Base-by-base conservation (phyloP, 2,797 vertebrate species). In the Notolepis coatsorum region DNA sequence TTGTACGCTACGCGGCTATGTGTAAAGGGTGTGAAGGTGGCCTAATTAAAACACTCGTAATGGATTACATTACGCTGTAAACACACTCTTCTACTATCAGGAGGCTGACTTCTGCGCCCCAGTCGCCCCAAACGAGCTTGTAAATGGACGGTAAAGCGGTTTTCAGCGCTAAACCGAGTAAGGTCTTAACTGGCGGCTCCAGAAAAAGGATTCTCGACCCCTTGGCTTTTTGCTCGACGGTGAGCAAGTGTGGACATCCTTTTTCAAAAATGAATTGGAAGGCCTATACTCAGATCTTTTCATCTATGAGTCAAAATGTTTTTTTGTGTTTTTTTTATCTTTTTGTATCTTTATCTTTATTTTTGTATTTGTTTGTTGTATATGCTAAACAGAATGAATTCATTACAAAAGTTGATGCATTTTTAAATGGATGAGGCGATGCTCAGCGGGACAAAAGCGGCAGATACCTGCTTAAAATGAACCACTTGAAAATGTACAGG, bases 41-140 rank as follows among this genome's bases (percentile, higher is more conserved):
- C 66, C 67, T 48, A 57, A 67, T 66, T 77, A 70, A 75, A 71
- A 59, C 59, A n/a, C 61, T 61, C 57, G 7, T 73, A 68, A 77
- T 75, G 71, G 58, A 80, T 79, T 52, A 68, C 63, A 73, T 72
- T 69, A 67, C 12, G 47, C 50, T 62, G 42, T 68, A 63, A 68
- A 73, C 61, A 20, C 75, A 41, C 47, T 45, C 38, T 67, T 23
- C 28, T 51, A 10, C 42, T 48, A 43, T 46, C 39, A 7, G 48
- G 50, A 3, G 20, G 17, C 69, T 56, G 61, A 68, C 61, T 67
- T 33, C 39, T 28, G 56, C 2, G 20, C 55, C 65, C 8, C 27
- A n/a, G 58, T 64, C 48, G 39, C 60, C n/a, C 50, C 45, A 35
- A 68, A 58, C 2, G 0, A 51, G 31, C 31, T 35, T n/a, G 20